Percentiles rank a stretch among this genome's conserved stretches.
Evolutionary conservation across 2,888 invertebrate genomes (phyloP).

Genomic region (Meganola albula): DNA sequence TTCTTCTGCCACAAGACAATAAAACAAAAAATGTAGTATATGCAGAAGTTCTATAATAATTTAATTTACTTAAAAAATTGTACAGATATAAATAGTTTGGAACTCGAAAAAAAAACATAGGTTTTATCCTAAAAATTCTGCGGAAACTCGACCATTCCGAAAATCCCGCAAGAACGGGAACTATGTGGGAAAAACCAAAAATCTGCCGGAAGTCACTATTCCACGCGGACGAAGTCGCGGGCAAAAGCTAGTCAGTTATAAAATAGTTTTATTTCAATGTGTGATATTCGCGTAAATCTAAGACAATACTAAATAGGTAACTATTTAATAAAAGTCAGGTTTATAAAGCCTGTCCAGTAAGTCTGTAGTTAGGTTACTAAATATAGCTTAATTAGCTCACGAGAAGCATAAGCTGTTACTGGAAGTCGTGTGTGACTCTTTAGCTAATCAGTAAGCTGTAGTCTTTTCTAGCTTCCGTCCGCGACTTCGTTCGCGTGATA

Average conservation of each 20-base stretch:
- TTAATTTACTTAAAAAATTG: constrained; percentile 1
- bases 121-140: neutral
- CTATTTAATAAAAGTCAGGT: no score
- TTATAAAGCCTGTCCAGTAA: no score
- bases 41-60: constrained; percentile 5
- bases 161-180: neutral
- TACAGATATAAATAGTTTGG: neutral
- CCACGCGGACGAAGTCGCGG: no score
- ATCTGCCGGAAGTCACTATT: neutral
- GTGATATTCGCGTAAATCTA: no score
- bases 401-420: constrained; percentile 18
- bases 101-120: neutral
- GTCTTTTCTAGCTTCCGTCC: no score
- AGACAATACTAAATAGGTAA: no score
- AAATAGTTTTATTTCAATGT: no score
- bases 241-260: no score
- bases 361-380: no score
- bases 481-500: no score
- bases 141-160: neutral
- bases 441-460: no score
- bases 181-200: neutral
- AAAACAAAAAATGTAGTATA: constrained; percentile 6
- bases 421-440: constrained; percentile 32
- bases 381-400: constrained; percentile 32
- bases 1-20: constrained; percentile 14